Base-by-base conservation (phyloP, 2,888 invertebrate species). In the Fragum sueziense region DNA sequence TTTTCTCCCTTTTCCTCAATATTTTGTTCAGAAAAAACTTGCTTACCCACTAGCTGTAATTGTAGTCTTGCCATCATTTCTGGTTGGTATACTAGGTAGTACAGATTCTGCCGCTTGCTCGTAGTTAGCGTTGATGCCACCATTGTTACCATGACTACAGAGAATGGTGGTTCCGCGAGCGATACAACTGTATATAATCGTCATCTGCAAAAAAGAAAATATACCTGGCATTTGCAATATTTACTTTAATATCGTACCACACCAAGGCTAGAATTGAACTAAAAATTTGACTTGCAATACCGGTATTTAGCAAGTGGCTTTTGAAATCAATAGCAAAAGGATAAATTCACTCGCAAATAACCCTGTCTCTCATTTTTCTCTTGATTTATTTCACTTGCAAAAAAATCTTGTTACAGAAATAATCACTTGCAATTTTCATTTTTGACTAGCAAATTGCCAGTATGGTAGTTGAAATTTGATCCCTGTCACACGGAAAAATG, bases 11-110 rank as follows among this genome's bases (percentile, higher is more conserved):
- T 3, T 47, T 47, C n/a, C n/a, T n/a, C n/a, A n/a, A n/a, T n/a
- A n/a, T n/a, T n/a, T n/a, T n/a, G n/a, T n/a, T n/a, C n/a, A n/a
- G n/a, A n/a, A n/a, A n/a, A n/a, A n/a, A n/a, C n/a, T n/a, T 47
- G 20, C 47, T 79, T 86, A 91, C 91, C 88, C 90, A 75, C 90
- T 82, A n/a, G 92, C 91, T 70, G 90, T 90, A 79, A 92, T 91
- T 11, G 92, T 90, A 31, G 90, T 91, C 74, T 91, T 92, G 17
- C 90, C 90, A 81, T 92, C 90, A 70, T 85, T 87, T 41, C 86
- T 82, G 3, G 91, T 86, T 17, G 91, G 90, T 54, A 93, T 91
- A 75, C 91, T 92, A 34, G 88, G 88, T 0, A 93, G 86, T 76
- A 93, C 91, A n/a, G 88, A 86, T 22, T 82, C 76, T 0, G 88